A percentile compares a stretch with the other conserved stretches of the same genome.
These are phyloP conservation scores for Trematomus loennbergii DNA, from an alignment of 2,113 vertebrate species.

Conservation along the genomic window DNA sequence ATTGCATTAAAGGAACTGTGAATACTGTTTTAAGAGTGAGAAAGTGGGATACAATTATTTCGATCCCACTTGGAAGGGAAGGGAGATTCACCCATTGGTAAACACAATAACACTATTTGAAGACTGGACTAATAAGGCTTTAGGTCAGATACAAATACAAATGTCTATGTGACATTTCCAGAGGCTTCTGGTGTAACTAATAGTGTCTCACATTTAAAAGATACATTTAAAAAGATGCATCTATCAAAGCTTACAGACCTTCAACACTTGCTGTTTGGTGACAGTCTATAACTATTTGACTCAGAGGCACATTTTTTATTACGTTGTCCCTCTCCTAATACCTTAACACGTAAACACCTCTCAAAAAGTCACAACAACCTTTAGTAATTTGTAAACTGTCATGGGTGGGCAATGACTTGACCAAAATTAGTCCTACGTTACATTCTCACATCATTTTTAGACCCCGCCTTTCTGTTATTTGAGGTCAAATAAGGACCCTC, in stretches of 20 bases:
- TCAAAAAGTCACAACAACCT: too few relatives aligned
- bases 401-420: background rate
- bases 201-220: background rate
- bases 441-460: background rate
- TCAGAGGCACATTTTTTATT: fast-evolving
- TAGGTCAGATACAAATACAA: background rate
- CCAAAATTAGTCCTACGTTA: background rate
- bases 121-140: background rate
- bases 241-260: background rate
- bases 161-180: too few relatives aligned
- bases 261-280: background rate
- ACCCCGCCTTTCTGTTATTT: background rate
- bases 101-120: background rate
- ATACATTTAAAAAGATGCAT: background rate
- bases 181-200: background rate
- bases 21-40: too few relatives aligned
- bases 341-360: background rate
- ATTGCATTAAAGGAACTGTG: too few relatives aligned
- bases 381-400: background rate
- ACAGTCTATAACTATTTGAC: background rate
- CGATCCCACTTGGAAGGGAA: too few relatives aligned
- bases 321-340: too few relatives aligned
- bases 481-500: background rate
- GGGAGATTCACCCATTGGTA: background rate
- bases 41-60: too few relatives aligned